These are phyloP conservation scores for Arothron firmamentum DNA, from an alignment of 2,113 vertebrate species.

Conservation along the genomic window DNA sequence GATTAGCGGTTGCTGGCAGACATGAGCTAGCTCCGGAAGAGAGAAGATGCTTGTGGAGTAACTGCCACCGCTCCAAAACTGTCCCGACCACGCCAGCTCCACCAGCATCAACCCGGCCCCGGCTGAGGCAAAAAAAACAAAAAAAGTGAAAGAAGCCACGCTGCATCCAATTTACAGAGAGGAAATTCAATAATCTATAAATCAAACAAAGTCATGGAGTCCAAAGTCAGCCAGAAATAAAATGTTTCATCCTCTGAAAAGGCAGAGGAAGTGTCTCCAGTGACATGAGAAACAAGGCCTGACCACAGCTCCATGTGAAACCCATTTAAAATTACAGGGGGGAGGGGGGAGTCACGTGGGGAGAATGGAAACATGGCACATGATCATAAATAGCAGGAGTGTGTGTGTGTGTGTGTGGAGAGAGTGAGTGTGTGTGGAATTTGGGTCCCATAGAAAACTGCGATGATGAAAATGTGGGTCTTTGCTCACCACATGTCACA, in stretches of 20 bases:
- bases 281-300: slow-evolving; percentile 87
- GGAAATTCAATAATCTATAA: slow-evolving; percentile 93
- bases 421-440: slow-evolving; percentile 41
- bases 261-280: slow-evolving; percentile 85
- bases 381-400: slow-evolving; percentile 60
- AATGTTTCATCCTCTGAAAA: slow-evolving; percentile 86
- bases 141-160: slow-evolving; percentile 38
- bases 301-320: slow-evolving; percentile 88
- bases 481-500: not conserved
- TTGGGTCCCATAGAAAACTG: slow-evolving; percentile 28
- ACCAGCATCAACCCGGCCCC: not conserved
- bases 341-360: slow-evolving; percentile 48
- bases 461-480: slow-evolving; percentile 41
- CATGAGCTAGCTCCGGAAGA: too few relatives aligned
- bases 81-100: slow-evolving; percentile 1
- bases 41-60: too few relatives aligned
- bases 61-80: slow-evolving; percentile 63
- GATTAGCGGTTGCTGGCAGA: too few relatives aligned
- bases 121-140: not conserved
- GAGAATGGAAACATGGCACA: slow-evolving; percentile 58
- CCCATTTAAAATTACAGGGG: slow-evolving; percentile 82
- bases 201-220: slow-evolving; percentile 76
- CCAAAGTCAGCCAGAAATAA: slow-evolving; percentile 79
- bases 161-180: slow-evolving; percentile 84
- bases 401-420: slow-evolving; percentile 13